A percentile compares a stretch with the other conserved stretches of the same genome.
phyloP scores from a whole-genome alignment of 2,113 vertebrate genomes.

The Phoenicopterus ruber region DNA sequence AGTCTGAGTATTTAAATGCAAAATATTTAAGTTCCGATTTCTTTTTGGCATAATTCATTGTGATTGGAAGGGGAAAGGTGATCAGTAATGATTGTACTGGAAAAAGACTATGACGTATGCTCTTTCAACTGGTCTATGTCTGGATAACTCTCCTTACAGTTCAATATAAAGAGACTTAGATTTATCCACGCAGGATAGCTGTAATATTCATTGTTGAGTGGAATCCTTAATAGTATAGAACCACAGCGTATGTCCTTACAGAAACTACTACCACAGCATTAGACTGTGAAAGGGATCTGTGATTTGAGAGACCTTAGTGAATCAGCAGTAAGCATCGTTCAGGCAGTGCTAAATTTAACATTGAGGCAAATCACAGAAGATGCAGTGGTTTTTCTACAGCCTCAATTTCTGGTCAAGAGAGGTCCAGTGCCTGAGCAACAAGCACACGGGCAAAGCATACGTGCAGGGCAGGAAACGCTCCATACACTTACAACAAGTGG shows the following conservation, averaged over 20 bases:
- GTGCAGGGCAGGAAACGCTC: background rate
- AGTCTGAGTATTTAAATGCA: background rate
- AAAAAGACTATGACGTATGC: accelerated
- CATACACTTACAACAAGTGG: background rate
- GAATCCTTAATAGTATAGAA: background rate
- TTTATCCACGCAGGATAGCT: background rate
- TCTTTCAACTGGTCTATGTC: background rate
- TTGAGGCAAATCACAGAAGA: background rate
- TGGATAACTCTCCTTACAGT: background rate
- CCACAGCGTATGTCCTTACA: background rate
- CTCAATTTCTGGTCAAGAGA: background rate
- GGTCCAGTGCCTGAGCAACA: background rate
- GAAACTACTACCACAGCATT: background rate
- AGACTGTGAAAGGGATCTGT: background rate
- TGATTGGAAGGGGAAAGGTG: background rate
- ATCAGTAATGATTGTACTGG: background rate
- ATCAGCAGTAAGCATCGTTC: background rate
- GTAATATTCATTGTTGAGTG: background rate
- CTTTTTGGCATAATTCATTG: background rate
- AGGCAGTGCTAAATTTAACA: background rate
- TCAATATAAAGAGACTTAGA: background rate
- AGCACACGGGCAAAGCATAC: background rate
- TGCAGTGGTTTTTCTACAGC: background rate
- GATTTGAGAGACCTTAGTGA: background rate
- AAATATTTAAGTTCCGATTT: background rate